A percentile compares a stretch with the other conserved stretches of the same genome.
Conservation (phyloP, 2,113 vertebrate genomes). For the Edolisoma coerulescens region DNA sequence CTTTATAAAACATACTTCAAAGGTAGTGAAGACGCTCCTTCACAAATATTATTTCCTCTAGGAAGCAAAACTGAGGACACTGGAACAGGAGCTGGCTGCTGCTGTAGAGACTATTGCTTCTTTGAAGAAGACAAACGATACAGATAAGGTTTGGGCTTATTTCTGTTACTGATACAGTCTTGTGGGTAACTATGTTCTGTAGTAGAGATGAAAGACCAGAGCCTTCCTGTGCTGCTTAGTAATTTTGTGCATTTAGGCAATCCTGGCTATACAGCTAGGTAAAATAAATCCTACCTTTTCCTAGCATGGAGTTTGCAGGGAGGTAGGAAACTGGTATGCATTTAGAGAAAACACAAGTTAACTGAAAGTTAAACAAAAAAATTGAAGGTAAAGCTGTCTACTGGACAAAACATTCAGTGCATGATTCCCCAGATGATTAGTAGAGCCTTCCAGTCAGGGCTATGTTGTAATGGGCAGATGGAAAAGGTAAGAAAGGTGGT, state of each 20-base stretch:
- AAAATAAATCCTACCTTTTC: not conserved
- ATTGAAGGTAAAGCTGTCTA: not conserved
- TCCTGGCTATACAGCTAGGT: not conserved
- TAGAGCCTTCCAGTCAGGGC: not conserved
- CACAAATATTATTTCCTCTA: not conserved
- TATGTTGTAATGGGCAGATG: not conserved
- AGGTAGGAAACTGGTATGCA: not conserved
- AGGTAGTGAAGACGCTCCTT: not conserved
- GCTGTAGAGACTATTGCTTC: conserved; percentile 69
- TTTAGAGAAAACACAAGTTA: not conserved
- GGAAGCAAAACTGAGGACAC: conserved; percentile 71
- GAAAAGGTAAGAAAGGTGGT: not conserved
- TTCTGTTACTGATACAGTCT: not conserved
- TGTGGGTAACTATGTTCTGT: not conserved
- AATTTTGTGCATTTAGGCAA: not conserved
- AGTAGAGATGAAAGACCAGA: not conserved
- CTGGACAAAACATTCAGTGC: not conserved
- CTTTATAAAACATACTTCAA: not conserved
- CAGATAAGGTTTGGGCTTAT: conserved; percentile 80
- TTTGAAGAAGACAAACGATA: conserved; percentile 81
- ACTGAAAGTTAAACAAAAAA: not conserved
- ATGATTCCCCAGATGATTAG: not conserved
- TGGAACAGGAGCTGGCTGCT: conserved; percentile 75
- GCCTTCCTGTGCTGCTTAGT: not conserved
- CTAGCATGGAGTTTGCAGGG: not conserved